Conservation (phyloP, 2,113 vertebrate species). For the Ptyas mucosa region DNA sequence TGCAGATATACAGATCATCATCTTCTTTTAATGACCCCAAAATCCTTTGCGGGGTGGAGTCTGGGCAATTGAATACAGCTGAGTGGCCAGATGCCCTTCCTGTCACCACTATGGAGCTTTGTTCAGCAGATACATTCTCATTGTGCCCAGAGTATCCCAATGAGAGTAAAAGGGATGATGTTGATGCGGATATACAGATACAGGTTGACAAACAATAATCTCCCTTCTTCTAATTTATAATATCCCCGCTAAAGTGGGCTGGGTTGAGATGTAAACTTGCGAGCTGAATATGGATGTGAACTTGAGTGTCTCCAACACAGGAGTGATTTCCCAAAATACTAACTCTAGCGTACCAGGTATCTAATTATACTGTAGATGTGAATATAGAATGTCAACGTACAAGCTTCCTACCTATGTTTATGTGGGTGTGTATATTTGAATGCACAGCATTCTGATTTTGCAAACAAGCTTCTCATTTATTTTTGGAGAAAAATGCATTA, state of each 20-base stretch:
- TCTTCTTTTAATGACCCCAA: no score
- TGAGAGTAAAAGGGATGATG: not conserved
- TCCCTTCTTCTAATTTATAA: not conserved
- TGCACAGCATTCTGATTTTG: not conserved
- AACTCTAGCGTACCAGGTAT: not conserved
- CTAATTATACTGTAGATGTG: not conserved
- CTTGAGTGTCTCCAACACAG: not conserved
- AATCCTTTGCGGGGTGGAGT: no score
- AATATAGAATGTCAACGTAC: not conserved
- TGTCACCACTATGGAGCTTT: no score
- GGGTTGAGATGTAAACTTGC: not conserved
- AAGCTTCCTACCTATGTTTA: not conserved
- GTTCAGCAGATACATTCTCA: no score
- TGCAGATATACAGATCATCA: not conserved
- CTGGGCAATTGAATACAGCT: no score
- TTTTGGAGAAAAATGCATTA: not conserved
- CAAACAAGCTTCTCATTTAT: not conserved
- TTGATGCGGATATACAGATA: not conserved
- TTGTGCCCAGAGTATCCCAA: not conserved
- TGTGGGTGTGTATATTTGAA: not conserved
- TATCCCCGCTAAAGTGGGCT: not conserved
- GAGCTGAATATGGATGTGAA: not conserved
- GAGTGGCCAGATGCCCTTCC: no score
- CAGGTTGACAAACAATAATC: not conserved
- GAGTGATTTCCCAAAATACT: not conserved